phyloP scores from a whole-genome alignment of 2,113 vertebrate species.

The Ammodramus savannarum region DNA sequence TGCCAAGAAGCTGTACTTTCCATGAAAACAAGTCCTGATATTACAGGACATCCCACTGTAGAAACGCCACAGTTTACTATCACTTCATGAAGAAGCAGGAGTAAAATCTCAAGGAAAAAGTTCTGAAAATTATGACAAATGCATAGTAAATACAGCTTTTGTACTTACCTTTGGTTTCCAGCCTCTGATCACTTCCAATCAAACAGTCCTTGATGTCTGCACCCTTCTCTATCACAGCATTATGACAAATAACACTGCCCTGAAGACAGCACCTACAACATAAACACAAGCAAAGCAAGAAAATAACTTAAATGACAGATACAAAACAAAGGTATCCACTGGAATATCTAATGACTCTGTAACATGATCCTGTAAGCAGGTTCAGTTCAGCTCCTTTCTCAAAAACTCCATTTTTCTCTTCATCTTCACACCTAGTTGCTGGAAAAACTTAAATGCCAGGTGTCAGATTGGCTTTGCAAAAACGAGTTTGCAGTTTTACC shows the following conservation, averaged over 20 bases:
- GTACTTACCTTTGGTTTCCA: constrained; percentile 87
- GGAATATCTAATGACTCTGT: neutral
- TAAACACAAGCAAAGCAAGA: neutral
- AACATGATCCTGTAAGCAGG: neutral
- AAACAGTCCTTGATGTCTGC: constrained; percentile 94
- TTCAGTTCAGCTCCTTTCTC: neutral
- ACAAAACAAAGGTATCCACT: neutral
- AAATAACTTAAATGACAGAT: neutral
- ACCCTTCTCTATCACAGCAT: constrained; percentile 87
- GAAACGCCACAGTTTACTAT: neutral
- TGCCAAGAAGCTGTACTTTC: constrained; percentile 22
- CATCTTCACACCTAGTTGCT: neutral
- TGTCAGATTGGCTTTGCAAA: neutral
- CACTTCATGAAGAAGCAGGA: neutral
- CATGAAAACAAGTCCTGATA: constrained; percentile 4
- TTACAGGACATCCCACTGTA: neutral
- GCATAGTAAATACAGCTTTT: neutral
- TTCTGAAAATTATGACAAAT: neutral
- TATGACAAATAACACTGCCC: constrained; percentile 91
- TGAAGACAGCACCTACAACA: constrained; percentile 87
- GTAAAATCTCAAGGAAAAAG: neutral
- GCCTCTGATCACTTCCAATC: constrained; percentile 85
- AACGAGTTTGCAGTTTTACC: neutral
- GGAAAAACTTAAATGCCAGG: constrained; percentile 8
- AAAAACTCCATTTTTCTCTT: neutral